Evolutionary conservation across 2,888 invertebrate genomes (phyloP).

Genomic region (Trachelus stipa): DNA sequence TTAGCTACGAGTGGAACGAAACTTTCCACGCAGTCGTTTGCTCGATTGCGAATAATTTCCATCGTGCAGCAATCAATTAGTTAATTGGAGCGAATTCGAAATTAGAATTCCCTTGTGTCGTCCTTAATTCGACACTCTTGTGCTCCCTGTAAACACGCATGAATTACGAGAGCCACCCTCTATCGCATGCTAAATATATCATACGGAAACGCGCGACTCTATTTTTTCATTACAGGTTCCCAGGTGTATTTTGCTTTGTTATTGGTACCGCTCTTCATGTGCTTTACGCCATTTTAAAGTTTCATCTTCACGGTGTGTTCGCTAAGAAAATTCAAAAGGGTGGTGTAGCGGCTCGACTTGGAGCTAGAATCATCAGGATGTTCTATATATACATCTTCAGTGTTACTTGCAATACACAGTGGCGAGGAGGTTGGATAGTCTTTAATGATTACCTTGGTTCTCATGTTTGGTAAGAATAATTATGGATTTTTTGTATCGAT

Average conservation of each 20-base stretch:
- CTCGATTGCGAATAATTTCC: background rate
- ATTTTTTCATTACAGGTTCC: conserved; percentile 57
- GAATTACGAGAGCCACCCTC: background rate
- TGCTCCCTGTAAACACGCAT: background rate
- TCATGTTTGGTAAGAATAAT: conserved; percentile 34
- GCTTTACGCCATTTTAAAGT: conserved; percentile 67
- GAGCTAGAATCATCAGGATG: conserved; percentile 45
- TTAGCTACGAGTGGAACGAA: background rate
- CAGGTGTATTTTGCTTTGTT: conserved; percentile 65
- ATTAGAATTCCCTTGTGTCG: background rate
- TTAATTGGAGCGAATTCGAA: background rate
- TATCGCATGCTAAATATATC: background rate
- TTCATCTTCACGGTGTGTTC: conserved; percentile 38
- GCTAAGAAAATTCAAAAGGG: conserved; percentile 26
- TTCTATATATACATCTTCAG: conserved; percentile 69
- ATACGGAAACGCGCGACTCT: background rate
- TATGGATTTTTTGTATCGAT: background rate
- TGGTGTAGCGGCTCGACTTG: background rate
- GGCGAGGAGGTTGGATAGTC: conserved; percentile 70
- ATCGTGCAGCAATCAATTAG: background rate
- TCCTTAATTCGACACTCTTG: background rate
- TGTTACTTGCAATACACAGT: conserved; percentile 68
- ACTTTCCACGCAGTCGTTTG: background rate
- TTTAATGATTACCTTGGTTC: conserved; percentile 49
- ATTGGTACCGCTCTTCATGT: conserved; percentile 71